These are phyloP conservation scores for Oreochromis niloticus DNA, from an alignment of 2,113 vertebrate species.

Conservation along the genomic window DNA sequence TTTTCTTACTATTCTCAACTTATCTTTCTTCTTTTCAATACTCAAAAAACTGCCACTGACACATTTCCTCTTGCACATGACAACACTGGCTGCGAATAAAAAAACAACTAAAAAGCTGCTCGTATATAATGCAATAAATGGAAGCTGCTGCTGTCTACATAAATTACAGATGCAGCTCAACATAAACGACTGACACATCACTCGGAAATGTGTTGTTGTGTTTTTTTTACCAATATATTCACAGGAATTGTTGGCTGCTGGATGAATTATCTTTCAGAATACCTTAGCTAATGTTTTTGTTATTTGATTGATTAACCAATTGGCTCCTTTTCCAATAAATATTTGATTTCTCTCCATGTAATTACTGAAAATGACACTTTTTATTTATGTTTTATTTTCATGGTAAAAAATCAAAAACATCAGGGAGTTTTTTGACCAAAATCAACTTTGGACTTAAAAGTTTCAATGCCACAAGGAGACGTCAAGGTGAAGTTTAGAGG, in stretches of 20 bases:
- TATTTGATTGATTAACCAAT: not conserved
- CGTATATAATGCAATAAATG: not conserved
- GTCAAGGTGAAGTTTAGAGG: conserved; percentile 2
- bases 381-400: not conserved
- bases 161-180: not conserved
- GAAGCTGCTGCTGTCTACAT: not conserved
- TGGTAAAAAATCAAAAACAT: not conserved
- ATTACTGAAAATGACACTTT: not conserved
- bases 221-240: not conserved
- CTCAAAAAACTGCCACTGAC: not conserved
- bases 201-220: not conserved
- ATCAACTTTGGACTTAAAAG: not conserved
- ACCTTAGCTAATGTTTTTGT: not conserved
- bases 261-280: not conserved
- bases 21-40: not conserved
- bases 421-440: not conserved
- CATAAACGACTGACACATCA: not conserved
- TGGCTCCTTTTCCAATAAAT: not conserved
- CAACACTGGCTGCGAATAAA: not conserved
- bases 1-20: not conserved
- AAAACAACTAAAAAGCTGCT: not conserved
- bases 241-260: not conserved
- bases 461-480: not conserved
- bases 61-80: not conserved
- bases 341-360: not conserved